Percentiles rank a stretch among this genome's conserved stretches.
Conservation (phyloP, 2,797 vertebrate genomes). For the Cirrhinus mrigala region DNA sequence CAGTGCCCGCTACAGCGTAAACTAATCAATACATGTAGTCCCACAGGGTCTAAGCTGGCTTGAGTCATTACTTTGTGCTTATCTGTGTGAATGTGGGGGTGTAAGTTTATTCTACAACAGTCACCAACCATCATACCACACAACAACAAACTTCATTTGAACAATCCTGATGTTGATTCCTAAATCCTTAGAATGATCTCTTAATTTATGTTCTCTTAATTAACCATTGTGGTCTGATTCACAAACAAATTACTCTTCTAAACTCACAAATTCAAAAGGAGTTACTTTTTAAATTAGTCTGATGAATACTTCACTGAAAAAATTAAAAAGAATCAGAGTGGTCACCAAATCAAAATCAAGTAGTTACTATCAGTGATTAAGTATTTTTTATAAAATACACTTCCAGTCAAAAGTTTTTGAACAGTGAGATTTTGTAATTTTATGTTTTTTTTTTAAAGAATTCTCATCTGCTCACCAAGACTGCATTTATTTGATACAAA, state of each 20-base stretch:
- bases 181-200: neutral
- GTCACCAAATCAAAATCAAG: neutral
- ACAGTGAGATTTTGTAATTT: too few species aligned
- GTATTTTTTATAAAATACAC: neutral
- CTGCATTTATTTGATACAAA: too few species aligned
- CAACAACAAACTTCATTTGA: neutral
- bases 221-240: neutral
- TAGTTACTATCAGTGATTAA: neutral
- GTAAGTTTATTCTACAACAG: neutral
- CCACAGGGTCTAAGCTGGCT: conserved; percentile 61
- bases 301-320: too few species aligned
- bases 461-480: too few species aligned
- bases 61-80: conserved; percentile 61
- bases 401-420: too few species aligned
- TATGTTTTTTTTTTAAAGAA: too few species aligned
- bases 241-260: neutral
- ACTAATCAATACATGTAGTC: conserved; percentile 75
- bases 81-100: neutral
- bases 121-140: neutral
- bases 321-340: neutral
- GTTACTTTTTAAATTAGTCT: too few species aligned
- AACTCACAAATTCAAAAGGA: too few species aligned
- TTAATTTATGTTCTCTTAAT: too few species aligned
- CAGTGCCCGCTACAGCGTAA: conserved; percentile 71
- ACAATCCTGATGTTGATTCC: neutral